Conservation (phyloP, 2,888 invertebrate species). For the Actias luna region DNA sequence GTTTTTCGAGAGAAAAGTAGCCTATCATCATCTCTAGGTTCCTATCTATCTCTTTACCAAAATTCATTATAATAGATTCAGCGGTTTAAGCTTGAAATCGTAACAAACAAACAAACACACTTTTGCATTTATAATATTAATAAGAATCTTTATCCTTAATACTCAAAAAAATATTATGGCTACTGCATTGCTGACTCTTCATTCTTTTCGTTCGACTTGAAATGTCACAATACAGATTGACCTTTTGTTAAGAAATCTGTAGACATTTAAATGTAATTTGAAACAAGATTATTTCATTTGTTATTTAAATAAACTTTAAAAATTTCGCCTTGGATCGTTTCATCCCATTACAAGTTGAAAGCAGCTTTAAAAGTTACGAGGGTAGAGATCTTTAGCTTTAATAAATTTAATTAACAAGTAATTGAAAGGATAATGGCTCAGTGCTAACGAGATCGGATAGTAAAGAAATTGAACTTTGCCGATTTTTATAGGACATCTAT, state of each 20-base stretch:
- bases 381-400: neutral
- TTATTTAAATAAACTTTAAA: conserved; percentile 3
- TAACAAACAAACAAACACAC: too few species aligned
- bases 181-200: neutral
- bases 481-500: neutral
- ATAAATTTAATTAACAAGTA: neutral
- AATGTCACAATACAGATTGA: neutral
- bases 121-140: too few species aligned
- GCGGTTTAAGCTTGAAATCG: too few species aligned
- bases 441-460: neutral
- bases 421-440: neutral
- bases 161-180: neutral
- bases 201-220: neutral
- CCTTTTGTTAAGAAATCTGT: neutral
- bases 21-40: too few species aligned
- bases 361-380: neutral
- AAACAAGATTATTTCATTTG: neutral
- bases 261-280: neutral
- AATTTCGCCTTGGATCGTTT: neutral
- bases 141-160: neutral
- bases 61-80: too few species aligned
- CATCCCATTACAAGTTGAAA: neutral
- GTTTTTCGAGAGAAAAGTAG: too few species aligned
- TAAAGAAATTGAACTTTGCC: too few species aligned
- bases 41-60: too few species aligned